phyloP scores from a whole-genome alignment of 2,797 vertebrate genomes.

The Gymnopithys bicolor region DNA sequence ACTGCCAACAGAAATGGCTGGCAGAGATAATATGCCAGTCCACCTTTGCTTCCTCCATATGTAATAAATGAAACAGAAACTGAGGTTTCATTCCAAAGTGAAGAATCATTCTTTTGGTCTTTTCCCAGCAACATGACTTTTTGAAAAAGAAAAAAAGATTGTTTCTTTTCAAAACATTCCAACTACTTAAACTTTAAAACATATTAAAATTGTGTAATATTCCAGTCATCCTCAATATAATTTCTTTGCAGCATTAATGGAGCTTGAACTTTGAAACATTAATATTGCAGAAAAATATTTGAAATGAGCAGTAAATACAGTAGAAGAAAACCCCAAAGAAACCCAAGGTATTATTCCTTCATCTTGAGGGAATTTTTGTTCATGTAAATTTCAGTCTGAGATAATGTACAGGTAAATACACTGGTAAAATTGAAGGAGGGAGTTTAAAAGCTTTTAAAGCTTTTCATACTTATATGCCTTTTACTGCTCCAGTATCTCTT shows the following conservation, averaged over 20 bases:
- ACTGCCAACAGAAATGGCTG: neutral
- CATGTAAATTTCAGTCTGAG: neutral
- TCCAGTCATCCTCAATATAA: neutral
- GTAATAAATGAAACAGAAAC: neutral
- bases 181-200: neutral
- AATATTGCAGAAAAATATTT: neutral
- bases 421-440: neutral
- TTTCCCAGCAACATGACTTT: neutral
- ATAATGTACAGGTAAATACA: neutral
- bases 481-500: neutral
- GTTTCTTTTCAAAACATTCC: neutral
- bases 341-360: neutral
- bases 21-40: neutral
- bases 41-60: neutral
- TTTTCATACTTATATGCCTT: neutral
- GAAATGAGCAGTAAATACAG: neutral
- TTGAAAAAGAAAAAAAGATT: neutral
- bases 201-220: neutral
- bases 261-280: neutral
- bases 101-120: neutral
- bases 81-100: neutral
- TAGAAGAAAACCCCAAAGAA: neutral
- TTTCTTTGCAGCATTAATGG: neutral
- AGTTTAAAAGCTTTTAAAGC: neutral
- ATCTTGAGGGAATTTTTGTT: neutral